A percentile compares a stretch with the other conserved stretches of the same genome.
These are phyloP conservation scores for Lasioglossum lativentre DNA, from an alignment of 2,888 invertebrate species.

Conservation along the genomic window DNA sequence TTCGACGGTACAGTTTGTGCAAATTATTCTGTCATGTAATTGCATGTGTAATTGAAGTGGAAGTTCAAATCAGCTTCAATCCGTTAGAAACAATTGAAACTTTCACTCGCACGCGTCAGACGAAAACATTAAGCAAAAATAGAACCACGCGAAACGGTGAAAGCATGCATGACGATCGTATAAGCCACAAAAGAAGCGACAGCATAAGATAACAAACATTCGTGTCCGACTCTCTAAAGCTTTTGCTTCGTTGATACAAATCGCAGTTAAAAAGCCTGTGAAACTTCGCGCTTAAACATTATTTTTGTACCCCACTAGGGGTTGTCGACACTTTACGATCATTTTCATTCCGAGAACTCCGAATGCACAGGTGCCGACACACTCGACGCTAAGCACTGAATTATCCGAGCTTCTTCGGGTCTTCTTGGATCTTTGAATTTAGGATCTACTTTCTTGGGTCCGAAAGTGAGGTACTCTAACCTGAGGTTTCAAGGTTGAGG, in stretches of 20 bases:
- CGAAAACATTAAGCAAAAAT: not conserved
- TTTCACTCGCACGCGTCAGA: not conserved
- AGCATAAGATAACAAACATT: conserved; percentile 47
- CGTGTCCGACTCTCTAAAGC: conserved; percentile 42
- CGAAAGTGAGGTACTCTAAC: not conserved
- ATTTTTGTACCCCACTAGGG: conserved; percentile 45
- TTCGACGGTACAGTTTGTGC: not conserved
- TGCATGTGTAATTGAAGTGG: no score
- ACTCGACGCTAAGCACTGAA: conserved; percentile 25
- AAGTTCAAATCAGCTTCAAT: no score
- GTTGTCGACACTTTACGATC: conserved; percentile 43
- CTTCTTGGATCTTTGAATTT: not conserved
- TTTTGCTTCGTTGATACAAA: conserved; percentile 47
- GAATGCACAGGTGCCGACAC: conserved; percentile 69
- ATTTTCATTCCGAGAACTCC: conserved; percentile 59
- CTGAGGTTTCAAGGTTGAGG: not conserved
- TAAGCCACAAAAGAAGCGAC: conserved; percentile 31
- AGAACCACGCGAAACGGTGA: not conserved
- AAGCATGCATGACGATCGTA: not conserved
- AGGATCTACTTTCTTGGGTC: not conserved
- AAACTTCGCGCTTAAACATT: conserved; percentile 23
- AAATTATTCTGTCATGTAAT: no score
- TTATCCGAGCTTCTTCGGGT: not conserved
- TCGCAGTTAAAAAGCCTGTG: conserved; percentile 24
- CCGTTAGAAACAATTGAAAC: not conserved